Conservation (phyloP, 2,113 vertebrate genomes). For the Nesoenas mayeri region DNA sequence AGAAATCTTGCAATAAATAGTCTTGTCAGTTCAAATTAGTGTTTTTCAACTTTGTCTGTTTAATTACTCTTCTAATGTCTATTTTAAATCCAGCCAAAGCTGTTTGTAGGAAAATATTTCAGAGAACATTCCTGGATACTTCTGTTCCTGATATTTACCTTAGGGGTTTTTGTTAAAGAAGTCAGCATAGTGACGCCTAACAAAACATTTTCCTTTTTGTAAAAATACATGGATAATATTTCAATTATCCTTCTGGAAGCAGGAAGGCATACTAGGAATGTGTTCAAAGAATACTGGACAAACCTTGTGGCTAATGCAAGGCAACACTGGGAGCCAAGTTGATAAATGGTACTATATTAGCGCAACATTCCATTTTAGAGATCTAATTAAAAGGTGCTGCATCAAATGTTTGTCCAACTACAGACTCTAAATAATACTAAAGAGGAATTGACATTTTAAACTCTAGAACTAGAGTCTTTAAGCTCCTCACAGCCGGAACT, state of each 20-base stretch:
- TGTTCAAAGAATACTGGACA: not conserved
- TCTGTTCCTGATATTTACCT: not conserved
- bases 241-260: not conserved
- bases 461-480: not conserved
- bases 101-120: not conserved
- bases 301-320: not conserved
- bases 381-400: not conserved
- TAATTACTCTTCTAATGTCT: not conserved
- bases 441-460: not conserved
- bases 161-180: not conserved
- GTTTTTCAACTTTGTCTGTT: not conserved
- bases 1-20: not conserved
- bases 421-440: not conserved
- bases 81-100: not conserved
- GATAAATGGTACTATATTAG: not conserved
- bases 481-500: not conserved
- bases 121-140: fast-evolving
- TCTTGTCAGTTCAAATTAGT: not conserved
- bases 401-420: not conserved
- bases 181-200: not conserved
- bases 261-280: not conserved
- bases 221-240: not conserved
- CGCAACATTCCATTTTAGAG: not conserved
- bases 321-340: not conserved
- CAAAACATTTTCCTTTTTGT: not conserved